Base-by-base conservation (phyloP, 2,888 invertebrate species). In the Margaritifera margaritifera region DNA sequence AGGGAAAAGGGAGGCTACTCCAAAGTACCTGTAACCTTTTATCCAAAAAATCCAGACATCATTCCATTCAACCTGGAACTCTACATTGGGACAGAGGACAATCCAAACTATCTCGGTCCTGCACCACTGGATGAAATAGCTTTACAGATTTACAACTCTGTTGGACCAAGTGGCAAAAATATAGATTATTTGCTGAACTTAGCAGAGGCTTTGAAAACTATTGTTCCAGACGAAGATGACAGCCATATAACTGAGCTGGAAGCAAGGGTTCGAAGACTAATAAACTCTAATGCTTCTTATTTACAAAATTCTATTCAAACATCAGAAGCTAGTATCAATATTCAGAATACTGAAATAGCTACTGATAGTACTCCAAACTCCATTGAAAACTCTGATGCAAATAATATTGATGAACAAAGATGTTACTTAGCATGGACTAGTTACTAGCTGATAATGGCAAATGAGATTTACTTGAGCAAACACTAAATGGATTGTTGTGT, bases 1-100 rank as follows among this genome's bases (percentile, higher is more conserved):
- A 92, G 98, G 84, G 98, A 99, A 90, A 96, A 96, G 88, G 96
- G 95, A 89, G 98, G 98, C 18, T 99, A 99, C 87, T 91, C 93
- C 65, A 93, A 94, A 80, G 92, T 92, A 86, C 91, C 90, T 6
- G 92, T 95, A 0, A 91, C 91, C 66, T 98, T 98, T 88, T 91
- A 94, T 87, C 95, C 96, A 0, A 80, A 85, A 22, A 71, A 78
- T 52, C 60, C 58, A 8, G 58, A 56, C 19, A 70, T 71, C 20
- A 24, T 64, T 18, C 93, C 94, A 22, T 94, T 95, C 88, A 89
- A 92, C 63, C 91, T 96, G 42, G 93, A 93, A 2, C 92, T 96
- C 66, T 98, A 98, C 90, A 93, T 98, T 51, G 97, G 95, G 0
- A 94, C 93, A 52, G 92, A 93, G 78, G 92, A 94, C 71, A 98